Evolutionary conservation across 2,113 vertebrate genomes (phyloP), one percentile per base, ranked within the genome.

Genomic region (Azemiops feae): DNA sequence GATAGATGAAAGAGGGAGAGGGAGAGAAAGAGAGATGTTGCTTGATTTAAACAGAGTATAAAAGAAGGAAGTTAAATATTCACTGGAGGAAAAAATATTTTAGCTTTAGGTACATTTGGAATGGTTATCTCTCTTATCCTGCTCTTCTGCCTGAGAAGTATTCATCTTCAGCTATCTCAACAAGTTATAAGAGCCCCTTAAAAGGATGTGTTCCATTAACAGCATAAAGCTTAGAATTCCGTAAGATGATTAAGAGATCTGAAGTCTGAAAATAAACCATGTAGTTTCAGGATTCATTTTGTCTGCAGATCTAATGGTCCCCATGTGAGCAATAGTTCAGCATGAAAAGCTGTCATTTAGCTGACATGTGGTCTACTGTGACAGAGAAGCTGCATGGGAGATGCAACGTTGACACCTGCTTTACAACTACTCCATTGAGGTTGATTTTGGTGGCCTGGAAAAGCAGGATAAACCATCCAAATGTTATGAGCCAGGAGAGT

Each of bases 1-100:
- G 87, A 20, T 10, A 85, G 91, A 89, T 18, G 9, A 69, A n/a
- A 74, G 64, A 5, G 1, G 4, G 85, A 27, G 25, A 12, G 86
- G 1, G 47, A 45, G 45, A 45, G 45, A 45, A 6, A 20, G 18
- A 64, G 43, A 81, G 93, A 88, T 10, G 2, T 90, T 11, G 92
- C 74, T 43, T 60, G 52, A 95, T 95, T 93, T 96, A 89, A 93
- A 45, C 88, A 94, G 92, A 89, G 12, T 88, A 92, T 96, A 95
- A 93, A 96, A 93, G 39, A 95, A 96, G 94, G 55, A 95, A 74
- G 95, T 69, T 74, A 91, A 95, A 96, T 85, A 93, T 94, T 95
- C 57, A 64, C 14, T 88, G 3, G 88, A 43, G 91, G 93, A 39
- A 58, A 11, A 22, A 7, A 93, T 39, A 43, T 92, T 92, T 1